phyloP scores from a whole-genome alignment of 2,113 vertebrate genomes.

The Pteropus alecto region DNA sequence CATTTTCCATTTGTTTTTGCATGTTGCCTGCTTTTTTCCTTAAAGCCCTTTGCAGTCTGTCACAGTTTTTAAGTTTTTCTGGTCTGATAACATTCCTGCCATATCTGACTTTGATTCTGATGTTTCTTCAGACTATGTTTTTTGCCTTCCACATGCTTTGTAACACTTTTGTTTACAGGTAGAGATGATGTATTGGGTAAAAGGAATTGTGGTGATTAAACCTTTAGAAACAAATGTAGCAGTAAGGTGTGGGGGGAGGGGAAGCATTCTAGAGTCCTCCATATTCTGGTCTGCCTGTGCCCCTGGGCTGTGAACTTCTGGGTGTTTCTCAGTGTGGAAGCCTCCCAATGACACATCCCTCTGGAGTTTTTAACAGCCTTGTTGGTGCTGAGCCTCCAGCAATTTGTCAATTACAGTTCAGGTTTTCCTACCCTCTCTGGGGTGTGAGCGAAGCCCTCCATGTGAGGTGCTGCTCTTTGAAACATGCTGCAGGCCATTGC shows the following conservation, averaged over 20 bases:
- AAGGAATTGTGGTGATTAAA: background rate
- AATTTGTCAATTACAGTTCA: background rate
- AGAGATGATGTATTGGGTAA: background rate
- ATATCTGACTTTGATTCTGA: background rate
- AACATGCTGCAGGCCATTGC: too few relatives aligned
- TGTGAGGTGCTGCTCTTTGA: too few relatives aligned
- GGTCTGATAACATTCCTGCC: background rate
- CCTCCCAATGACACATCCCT: background rate
- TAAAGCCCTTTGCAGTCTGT: background rate
- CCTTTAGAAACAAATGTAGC: background rate
- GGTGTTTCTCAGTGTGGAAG: background rate
- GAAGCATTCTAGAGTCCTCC: background rate
- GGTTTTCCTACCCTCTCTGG: background rate
- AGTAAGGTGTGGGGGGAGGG: background rate
- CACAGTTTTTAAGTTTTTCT: too few relatives aligned
- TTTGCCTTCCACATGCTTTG: background rate
- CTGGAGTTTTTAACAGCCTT: background rate
- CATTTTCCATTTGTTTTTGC: background rate
- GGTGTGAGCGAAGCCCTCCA: too few relatives aligned
- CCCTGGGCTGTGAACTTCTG: background rate
- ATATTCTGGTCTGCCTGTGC: background rate
- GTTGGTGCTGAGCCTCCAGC: background rate
- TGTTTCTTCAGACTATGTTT: background rate
- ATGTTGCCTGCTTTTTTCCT: background rate
- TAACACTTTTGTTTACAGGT: background rate